Percentiles rank a stretch among this genome's conserved stretches.
Conservation (phyloP, 2,888 invertebrate genomes). For the Himalopsyche tibetana region DNA sequence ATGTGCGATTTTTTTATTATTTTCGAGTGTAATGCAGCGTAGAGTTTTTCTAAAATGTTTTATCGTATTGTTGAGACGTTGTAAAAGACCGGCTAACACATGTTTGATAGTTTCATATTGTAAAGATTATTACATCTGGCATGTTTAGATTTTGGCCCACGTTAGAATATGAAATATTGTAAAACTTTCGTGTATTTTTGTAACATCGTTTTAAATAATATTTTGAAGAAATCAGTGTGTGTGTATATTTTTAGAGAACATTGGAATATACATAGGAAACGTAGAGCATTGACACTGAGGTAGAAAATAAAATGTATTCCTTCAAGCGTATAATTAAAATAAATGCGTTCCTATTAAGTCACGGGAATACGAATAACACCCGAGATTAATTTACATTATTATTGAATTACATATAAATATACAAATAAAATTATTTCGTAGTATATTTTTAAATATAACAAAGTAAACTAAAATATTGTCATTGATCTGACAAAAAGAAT, state of each 20-base stretch:
- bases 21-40: constrained; percentile 8
- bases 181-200: background rate
- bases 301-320: constrained; percentile 4
- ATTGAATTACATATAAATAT: too few species aligned
- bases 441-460: too few species aligned
- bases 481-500: too few species aligned
- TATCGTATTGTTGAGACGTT: constrained; percentile 26
- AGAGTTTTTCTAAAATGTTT: constrained; percentile 2
- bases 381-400: too few species aligned
- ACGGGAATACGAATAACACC: too few species aligned
- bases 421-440: too few species aligned
- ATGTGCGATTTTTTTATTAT: background rate
- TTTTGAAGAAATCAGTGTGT: background rate
- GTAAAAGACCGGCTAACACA: constrained; percentile 2
- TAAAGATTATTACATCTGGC: constrained; percentile 22
- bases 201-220: constrained; percentile 3
- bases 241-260: constrained; percentile 24
- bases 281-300: constrained; percentile 9
- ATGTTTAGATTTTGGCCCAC: constrained; percentile 15
- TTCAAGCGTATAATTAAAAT: too few species aligned
- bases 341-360: too few species aligned
- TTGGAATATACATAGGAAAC: background rate
- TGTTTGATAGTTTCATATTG: constrained; percentile 11
- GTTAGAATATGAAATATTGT: constrained; percentile 10
- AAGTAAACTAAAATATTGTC: too few species aligned